phyloP scores from a whole-genome alignment of 2,797 vertebrate species.

The Lutra lutra region DNA sequence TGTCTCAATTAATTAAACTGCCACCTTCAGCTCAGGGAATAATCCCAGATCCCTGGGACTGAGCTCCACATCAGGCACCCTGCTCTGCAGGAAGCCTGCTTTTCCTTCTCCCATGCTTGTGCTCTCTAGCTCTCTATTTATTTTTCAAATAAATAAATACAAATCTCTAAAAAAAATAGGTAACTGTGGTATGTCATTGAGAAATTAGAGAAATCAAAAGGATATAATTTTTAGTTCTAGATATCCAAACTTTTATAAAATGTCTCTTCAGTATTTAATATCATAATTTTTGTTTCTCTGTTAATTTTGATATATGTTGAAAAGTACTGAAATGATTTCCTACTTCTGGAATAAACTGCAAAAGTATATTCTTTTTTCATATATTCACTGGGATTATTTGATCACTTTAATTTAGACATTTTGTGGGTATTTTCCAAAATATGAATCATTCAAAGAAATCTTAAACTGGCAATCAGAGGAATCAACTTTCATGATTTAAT shows the following conservation, averaged over 20 bases:
- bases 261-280: neutral
- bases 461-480: neutral
- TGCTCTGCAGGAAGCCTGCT: too few species aligned
- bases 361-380: neutral
- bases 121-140: too few species aligned
- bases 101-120: too few species aligned
- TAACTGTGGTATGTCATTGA: neutral
- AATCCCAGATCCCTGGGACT: too few species aligned
- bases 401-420: neutral
- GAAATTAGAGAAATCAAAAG: neutral
- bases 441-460: neutral
- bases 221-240: neutral
- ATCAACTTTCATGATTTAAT: neutral
- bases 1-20: too few species aligned
- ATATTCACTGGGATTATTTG: neutral
- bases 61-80: too few species aligned
- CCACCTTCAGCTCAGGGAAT: too few species aligned
- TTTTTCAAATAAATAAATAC: too few species aligned
- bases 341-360: neutral
- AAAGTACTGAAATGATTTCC: neutral
- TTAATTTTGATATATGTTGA: neutral
- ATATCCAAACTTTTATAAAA: neutral
- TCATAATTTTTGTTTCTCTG: neutral
- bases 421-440: neutral
- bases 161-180: neutral